These are phyloP conservation scores for Pipistrellus nathusii DNA, from an alignment of 2,797 vertebrate species.

Conservation along the genomic window DNA sequence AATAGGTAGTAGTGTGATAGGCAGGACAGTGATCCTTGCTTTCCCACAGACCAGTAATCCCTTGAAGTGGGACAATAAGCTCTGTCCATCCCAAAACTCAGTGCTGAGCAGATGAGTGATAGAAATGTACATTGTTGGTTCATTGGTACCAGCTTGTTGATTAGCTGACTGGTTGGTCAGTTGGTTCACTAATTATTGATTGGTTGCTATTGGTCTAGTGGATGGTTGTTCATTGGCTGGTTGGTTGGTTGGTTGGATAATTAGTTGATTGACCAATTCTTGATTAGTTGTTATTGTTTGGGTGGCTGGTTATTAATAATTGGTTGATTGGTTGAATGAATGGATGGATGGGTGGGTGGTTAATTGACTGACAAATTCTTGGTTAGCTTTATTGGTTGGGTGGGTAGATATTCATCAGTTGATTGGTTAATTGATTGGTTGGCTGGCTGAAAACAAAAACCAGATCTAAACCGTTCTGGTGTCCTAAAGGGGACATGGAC, in stretches of 20 bases:
- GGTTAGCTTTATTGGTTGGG: background rate
- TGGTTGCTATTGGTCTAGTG: background rate
- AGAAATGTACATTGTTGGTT: background rate
- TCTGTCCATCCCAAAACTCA: background rate
- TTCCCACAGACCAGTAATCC: background rate
- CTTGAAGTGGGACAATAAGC: fast-evolving
- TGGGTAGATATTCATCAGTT: background rate
- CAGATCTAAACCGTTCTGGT: background rate
- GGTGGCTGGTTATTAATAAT: background rate
- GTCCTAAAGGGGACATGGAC: background rate
- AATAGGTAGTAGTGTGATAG: fast-evolving
- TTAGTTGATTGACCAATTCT: background rate
- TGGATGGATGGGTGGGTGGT: background rate
- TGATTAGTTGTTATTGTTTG: background rate
- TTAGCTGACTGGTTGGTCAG: background rate
- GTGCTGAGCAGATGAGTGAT: too few relatives aligned
- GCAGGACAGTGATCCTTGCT: background rate
- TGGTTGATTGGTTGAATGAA: background rate
- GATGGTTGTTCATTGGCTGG: background rate
- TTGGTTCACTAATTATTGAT: background rate
- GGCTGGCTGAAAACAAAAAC: background rate
- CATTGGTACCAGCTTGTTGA: background rate
- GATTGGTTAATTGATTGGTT: background rate
- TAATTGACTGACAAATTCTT: background rate
- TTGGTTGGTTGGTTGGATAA: background rate